Base-by-base conservation (phyloP, 2,888 invertebrate genomes). In the Herminia tarsipennalis region DNA sequence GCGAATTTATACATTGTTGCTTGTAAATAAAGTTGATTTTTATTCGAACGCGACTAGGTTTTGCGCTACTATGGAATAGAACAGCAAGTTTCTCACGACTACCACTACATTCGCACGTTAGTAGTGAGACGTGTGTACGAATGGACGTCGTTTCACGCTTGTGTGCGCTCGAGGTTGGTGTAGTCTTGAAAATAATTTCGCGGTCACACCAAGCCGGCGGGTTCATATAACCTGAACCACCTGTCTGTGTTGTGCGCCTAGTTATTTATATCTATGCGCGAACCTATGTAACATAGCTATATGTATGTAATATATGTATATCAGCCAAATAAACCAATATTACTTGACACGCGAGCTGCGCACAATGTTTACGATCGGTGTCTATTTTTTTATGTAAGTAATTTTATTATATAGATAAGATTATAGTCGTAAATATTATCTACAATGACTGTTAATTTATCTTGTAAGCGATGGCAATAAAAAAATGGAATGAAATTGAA, bases 131-230 rank as follows among this genome's bases (percentile, higher is more conserved):
- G 78, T 59, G 71, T 73, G 79, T 87, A 74, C 76, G 59, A 78
- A 88, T 76, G 73, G 68, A 55, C 34, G 45, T 38, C 51, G 54
- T 43, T 54, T 57, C 59, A 70, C 79, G 80, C 76, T 78, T 71
- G 81, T 70, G 82, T 82, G 71, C 68, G 73, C 70, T 76, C 65
- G 84, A 86, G 83, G 88, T 86, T 86, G 83, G 85, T 87, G 88
- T 89, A 90, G 88, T 90, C 89, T 90, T 91, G 90, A 91, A 91
- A 90, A 91, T 91, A 86, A 91, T 91, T 91, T 91, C 91, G 91
- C 91, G 91, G 91, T 90, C 91, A 90, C 85, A 90, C 79, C 73
- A 83, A 79, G 83, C 79, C 78, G 84, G 81, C 81, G 81, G 83
- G 91, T 91, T 91, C 91, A 90, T 78, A 84, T 83, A 87, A 85